Base-by-base conservation (phyloP, 2,113 vertebrate species). In the Oncorhynchus clarkii region DNA sequence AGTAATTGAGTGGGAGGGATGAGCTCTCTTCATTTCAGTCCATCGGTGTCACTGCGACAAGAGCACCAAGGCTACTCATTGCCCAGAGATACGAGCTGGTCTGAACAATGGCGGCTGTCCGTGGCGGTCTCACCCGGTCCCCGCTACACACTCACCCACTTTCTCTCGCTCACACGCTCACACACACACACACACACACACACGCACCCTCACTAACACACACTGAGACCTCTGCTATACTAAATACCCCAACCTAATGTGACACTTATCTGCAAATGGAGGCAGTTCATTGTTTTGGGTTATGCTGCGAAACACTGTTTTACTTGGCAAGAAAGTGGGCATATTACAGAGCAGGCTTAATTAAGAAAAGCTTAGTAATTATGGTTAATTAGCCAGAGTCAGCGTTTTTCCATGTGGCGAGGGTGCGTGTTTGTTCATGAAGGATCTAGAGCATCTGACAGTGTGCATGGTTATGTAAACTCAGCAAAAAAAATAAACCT, bases 1-100 rank as follows among this genome's bases (percentile, higher is more conserved):
- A 87, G 88, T 85, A 87, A 89, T 85, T 84, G 80, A 86, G 84
- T 85, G 79, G 86, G 86, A 86, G 84, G 82, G 87, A 86, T 83
- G 82, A 87, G 81, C 84, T 84, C 68, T 70, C 82, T 84, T 83
- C 80, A 80, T 84, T 86, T 86, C 81, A 86, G 74, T 83, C 82
- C 85, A 84, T 84, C 80, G 67, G 79, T 82, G 84, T 82, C 80
- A 85, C 79, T 51, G 79, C 78, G 76, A 85, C 80, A 80, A 84
- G 85, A 86, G 78, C 80, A 64, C 80, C 75, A 75, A 74, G 71
- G 79, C 85, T 78, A 82, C 70, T 76, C 73, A 67, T 80, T 79
- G 72, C 77, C 79, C 71, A 64, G 79, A 81, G 81, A 85, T 83
- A 83, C 78, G 45, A 71, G 78, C 78, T 69, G 68, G 67, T 59